Evolutionary conservation across 2,113 vertebrate species (phyloP).

Genomic region (Zeus faber): DNA sequence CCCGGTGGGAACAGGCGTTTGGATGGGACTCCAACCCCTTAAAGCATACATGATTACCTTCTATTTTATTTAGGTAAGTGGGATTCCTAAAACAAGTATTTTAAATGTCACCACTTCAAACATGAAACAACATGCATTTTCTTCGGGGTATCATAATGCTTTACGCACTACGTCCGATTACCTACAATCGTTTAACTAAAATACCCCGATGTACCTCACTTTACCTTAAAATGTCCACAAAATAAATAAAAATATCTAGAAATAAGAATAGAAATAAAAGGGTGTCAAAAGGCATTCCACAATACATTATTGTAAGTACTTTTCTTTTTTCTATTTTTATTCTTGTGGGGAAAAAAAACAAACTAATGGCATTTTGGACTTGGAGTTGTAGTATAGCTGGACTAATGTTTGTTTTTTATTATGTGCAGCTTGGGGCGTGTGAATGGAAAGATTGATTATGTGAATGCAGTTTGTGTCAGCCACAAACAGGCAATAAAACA

Average conservation of each 20-base stretch:
- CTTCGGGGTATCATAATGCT: no score
- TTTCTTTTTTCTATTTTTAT: constrained; percentile 14
- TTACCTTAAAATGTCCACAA: constrained; percentile 13
- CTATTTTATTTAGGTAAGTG: no score
- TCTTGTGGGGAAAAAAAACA: constrained; percentile 10
- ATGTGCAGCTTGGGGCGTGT: constrained; percentile 60
- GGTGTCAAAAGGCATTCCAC: constrained; percentile 44
- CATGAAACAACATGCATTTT: no score
- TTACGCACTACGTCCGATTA: no score
- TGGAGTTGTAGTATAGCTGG: constrained; percentile 52
- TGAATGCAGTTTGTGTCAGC: constrained; percentile 66
- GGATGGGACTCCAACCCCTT: constrained; percentile 12
- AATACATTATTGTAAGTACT: constrained; percentile 27
- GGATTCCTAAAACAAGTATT: no score
- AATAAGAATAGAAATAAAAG: constrained; percentile 33
- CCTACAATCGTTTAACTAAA: not conserved
- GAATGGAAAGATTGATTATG: constrained; percentile 71
- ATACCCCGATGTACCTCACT: not conserved
- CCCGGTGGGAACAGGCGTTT: constrained; percentile 63
- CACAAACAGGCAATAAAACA: constrained; percentile 68
- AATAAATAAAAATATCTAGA: constrained; percentile 30
- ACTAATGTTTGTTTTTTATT: constrained; percentile 62
- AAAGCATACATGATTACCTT: no score
- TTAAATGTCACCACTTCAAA: no score
- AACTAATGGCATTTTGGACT: constrained; percentile 57